Conservation (phyloP, 2,797 vertebrate species). For the Odontamblyopus lacepedii region DNA sequence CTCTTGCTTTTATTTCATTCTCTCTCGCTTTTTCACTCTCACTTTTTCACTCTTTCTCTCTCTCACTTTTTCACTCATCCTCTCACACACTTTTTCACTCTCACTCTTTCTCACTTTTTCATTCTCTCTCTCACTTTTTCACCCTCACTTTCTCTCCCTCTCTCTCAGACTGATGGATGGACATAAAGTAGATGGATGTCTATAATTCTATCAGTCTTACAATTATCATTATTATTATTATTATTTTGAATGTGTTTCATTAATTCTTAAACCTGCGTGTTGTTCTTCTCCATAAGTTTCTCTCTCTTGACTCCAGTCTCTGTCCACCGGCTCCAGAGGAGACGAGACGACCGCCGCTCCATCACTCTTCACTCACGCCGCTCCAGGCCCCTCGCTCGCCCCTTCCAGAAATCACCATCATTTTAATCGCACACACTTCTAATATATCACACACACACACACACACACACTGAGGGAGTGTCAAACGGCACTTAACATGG, state of each 20-base stretch:
- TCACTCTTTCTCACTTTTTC: constrained; percentile 1
- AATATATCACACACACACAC: constrained; percentile 57
- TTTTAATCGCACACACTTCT: constrained; percentile 14
- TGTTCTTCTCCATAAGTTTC: too few relatives aligned
- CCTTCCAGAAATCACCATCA: background rate
- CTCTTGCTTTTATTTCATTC: too few relatives aligned
- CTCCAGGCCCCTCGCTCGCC: background rate
- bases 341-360: background rate
- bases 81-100: constrained; percentile 19
- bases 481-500: constrained; percentile 86
- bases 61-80: constrained; percentile 40
- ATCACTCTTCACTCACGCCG: background rate
- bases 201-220: background rate
- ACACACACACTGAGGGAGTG: constrained; percentile 59
- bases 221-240: background rate
- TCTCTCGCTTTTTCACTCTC: constrained; percentile 15
- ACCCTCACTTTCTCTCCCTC: constrained; percentile 33
- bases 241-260: too few relatives aligned
- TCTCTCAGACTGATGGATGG: background rate
- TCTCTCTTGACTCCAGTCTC: too few relatives aligned
- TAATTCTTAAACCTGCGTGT: background rate
- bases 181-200: too few relatives aligned
- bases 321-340: background rate
- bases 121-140: constrained; percentile 31
- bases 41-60: background rate